Conservation (phyloP, 2,797 vertebrate species). For the Melanotaenia boesemani region DNA sequence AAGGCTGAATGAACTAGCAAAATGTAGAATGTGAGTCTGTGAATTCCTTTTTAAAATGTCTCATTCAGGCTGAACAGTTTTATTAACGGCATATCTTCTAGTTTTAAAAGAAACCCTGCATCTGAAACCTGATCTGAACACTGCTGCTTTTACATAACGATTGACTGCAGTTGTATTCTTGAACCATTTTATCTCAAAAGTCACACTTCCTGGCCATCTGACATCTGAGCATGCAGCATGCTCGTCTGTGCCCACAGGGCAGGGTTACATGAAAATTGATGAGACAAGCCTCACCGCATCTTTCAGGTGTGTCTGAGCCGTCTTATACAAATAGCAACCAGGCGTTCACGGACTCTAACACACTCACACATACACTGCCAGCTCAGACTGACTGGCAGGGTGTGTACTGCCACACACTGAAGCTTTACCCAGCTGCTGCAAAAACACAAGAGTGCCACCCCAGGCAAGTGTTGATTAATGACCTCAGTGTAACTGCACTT, state of each 20-base stretch:
- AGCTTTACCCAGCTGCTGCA: conserved; percentile 52
- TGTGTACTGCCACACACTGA: conserved; percentile 26
- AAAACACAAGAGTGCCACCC: conserved; percentile 51
- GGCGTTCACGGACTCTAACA: conserved; percentile 5
- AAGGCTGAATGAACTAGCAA: neutral
- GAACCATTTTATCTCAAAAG: conserved; percentile 8
- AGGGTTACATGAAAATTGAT: conserved; percentile 59
- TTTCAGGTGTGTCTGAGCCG: conserved; percentile 61
- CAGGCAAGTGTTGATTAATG: conserved; percentile 66
- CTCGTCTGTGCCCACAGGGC: conserved; percentile 41
- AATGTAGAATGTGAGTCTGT: neutral
- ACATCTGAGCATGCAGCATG: conserved; percentile 30
- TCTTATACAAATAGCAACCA: conserved; percentile 49
- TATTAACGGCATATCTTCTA: neutral
- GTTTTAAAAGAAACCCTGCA: neutral
- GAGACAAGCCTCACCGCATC: conserved; percentile 60
- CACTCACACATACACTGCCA: neutral
- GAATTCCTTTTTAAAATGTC: neutral
- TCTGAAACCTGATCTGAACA: conserved; percentile 1
- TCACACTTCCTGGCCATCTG: conserved; percentile 16
- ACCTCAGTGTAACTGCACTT: conserved; percentile 38
- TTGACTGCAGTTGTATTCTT: neutral
- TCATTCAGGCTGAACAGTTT: neutral
- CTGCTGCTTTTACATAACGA: neutral
- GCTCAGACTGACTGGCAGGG: conserved; percentile 46